Conservation (phyloP, 2,113 vertebrate species). For the Thalassarche chlororhynchos region DNA sequence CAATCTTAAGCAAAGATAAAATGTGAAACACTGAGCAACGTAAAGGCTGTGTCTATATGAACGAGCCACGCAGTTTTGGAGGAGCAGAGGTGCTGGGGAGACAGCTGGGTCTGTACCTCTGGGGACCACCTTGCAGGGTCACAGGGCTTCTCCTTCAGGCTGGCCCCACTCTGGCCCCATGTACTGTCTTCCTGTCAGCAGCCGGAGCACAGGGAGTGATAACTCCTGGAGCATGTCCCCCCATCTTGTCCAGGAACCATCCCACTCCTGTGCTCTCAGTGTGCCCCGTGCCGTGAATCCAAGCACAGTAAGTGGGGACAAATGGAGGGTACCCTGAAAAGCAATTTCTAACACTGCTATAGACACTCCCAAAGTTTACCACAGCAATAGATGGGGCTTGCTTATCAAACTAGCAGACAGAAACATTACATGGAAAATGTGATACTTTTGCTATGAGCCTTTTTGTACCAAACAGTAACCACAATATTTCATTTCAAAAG, state of each 20-base stretch:
- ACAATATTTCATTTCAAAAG: not conserved
- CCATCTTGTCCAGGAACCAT: not conserved
- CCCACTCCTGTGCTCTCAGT: rapidly evolving
- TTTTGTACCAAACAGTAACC: not conserved
- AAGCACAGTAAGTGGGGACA: not conserved
- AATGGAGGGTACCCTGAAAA: not conserved
- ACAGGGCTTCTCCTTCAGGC: not conserved
- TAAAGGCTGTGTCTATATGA: not conserved
- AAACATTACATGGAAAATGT: not conserved
- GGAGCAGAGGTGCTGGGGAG: not conserved
- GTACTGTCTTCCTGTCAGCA: not conserved
- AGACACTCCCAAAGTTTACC: not conserved
- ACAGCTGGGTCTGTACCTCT: not conserved
- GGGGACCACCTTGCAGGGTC: not conserved
- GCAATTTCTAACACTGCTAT: not conserved
- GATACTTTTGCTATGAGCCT: not conserved
- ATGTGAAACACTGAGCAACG: not conserved
- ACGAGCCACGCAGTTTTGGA: rapidly evolving
- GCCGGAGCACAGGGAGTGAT: not conserved
- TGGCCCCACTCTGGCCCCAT: not conserved
- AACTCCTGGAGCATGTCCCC: rapidly evolving
- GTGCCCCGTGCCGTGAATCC: rapidly evolving
- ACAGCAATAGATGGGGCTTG: not conserved
- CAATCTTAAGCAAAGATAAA: not conserved
- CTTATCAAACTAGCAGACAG: not conserved